Conservation (phyloP, 2,888 invertebrate genomes). For the Harpalus rufipes region DNA sequence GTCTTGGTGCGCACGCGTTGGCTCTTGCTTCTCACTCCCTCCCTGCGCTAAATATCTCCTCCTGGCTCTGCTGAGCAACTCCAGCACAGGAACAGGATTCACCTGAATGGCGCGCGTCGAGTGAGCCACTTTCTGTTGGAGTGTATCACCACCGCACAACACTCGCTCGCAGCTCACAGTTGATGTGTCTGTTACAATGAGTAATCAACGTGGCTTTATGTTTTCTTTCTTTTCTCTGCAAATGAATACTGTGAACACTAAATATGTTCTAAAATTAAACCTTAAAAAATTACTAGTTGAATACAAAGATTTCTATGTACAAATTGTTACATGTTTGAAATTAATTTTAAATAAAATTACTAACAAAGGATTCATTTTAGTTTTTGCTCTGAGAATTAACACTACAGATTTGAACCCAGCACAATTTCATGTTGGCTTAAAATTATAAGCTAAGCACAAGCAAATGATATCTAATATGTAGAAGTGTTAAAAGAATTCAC, state of each 20-base stretch:
- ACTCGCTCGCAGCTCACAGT: neutral
- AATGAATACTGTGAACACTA: slow-evolving; percentile 14
- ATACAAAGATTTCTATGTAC: too few species aligned
- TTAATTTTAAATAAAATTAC: too few species aligned
- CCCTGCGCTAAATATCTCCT: neutral
- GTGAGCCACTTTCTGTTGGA: slow-evolving; percentile 60
- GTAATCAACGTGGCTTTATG: slow-evolving; percentile 46
- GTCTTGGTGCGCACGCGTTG: slow-evolving; percentile 11
- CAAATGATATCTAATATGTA: neutral
- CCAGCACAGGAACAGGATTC: slow-evolving; percentile 22
- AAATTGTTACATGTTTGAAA: too few species aligned
- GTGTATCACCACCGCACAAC: neutral
- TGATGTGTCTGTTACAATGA: slow-evolving; percentile 51
- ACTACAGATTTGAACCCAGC: too few species aligned
- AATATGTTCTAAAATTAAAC: slow-evolving; percentile 28
- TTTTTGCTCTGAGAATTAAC: too few species aligned
- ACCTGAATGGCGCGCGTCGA: slow-evolving; percentile 60
- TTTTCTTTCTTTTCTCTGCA: slow-evolving; percentile 16
- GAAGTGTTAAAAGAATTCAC: neutral
- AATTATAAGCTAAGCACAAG: too few species aligned
- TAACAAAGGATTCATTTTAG: too few species aligned
- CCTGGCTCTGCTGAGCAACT: neutral
- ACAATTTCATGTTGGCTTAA: too few species aligned
- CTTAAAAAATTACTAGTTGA: slow-evolving; percentile 2
- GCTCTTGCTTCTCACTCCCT: neutral